Evolutionary conservation across 2,888 invertebrate species (phyloP).

Genomic region (Spodoptera picta): DNA sequence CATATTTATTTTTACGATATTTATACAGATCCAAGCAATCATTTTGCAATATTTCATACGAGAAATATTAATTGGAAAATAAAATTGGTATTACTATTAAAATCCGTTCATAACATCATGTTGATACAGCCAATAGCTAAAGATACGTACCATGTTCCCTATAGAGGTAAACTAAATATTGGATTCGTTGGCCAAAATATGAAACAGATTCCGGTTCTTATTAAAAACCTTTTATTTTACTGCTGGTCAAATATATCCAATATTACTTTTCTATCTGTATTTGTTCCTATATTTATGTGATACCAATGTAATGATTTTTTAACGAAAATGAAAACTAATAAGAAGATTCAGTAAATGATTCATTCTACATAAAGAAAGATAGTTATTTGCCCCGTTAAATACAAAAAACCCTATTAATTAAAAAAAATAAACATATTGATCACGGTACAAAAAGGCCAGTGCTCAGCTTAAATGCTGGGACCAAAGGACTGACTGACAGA

Average conservation of each 20-base stretch:
- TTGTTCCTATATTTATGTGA: not conserved
- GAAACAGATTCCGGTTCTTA: conserved; percentile 5
- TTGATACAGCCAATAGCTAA: not conserved
- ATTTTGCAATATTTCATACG: conserved; percentile 10
- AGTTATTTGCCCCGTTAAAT: too few relatives aligned
- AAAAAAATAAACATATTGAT: too few relatives aligned
- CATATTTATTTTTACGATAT: not conserved
- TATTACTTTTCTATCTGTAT: conserved; percentile 1
- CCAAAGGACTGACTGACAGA: too few relatives aligned
- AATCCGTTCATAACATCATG: conserved; percentile 3
- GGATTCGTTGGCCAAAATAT: conserved; percentile 6
- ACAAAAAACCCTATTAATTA: too few relatives aligned
- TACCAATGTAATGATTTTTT: conserved; percentile 21
- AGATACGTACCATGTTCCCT: not conserved
- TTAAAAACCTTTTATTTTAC: conserved; percentile 10
- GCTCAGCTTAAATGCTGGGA: too few relatives aligned
- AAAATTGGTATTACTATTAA: not conserved
- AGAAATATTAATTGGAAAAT: not conserved
- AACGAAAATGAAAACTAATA: conserved; percentile 16
- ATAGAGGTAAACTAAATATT: conserved; percentile 15
- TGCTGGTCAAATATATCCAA: conserved; percentile 5
- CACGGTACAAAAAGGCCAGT: too few relatives aligned
- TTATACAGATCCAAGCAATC: not conserved
- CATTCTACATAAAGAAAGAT: too few relatives aligned
- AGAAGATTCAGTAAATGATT: too few relatives aligned